Conservation (phyloP, 30 jellyfish, hydroid and myxozoan genomes). For the Chironex yamaguchii region DNA sequence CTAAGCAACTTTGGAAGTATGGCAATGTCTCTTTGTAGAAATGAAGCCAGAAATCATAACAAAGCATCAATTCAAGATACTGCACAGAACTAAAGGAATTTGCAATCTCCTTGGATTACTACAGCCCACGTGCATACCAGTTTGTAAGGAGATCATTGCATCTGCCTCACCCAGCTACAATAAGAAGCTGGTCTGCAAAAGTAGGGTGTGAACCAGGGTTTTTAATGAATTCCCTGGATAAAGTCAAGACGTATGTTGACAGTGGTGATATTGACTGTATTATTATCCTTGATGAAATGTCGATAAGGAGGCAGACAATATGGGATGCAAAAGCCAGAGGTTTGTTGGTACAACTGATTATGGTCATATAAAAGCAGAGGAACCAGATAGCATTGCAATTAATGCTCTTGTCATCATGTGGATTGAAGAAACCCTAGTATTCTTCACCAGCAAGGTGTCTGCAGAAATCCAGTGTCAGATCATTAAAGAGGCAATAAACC, state of each 20-base stretch:
- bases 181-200: conserved; percentile 21
- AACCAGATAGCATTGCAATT: background rate
- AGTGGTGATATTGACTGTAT: conserved; percentile 9
- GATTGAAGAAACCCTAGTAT: conserved; percentile 11
- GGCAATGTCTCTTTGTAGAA: too few species aligned
- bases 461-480: conserved; percentile 5
- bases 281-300: conserved; percentile 9
- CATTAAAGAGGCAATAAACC: background rate
- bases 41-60: background rate
- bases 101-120: conserved; percentile 32
- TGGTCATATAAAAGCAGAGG: conserved; percentile 46
- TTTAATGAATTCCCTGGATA: background rate
- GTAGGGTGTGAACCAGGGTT: conserved; percentile 47
- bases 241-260: background rate
- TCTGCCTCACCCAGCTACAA: conserved; percentile 41
- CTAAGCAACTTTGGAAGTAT: too few species aligned
- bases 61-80: background rate
- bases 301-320: background rate
- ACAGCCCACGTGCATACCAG: conserved; percentile 37
- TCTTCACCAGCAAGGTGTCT: conserved; percentile 7
- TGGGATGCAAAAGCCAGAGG: conserved; percentile 27
- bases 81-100: conserved; percentile 16
- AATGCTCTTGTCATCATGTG: conserved; percentile 51
- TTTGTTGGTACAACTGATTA: conserved; percentile 55
- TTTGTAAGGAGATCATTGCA: conserved; percentile 1